Conservation (phyloP, 2,888 invertebrate genomes). For the Pycnomerus fuliginosus region DNA sequence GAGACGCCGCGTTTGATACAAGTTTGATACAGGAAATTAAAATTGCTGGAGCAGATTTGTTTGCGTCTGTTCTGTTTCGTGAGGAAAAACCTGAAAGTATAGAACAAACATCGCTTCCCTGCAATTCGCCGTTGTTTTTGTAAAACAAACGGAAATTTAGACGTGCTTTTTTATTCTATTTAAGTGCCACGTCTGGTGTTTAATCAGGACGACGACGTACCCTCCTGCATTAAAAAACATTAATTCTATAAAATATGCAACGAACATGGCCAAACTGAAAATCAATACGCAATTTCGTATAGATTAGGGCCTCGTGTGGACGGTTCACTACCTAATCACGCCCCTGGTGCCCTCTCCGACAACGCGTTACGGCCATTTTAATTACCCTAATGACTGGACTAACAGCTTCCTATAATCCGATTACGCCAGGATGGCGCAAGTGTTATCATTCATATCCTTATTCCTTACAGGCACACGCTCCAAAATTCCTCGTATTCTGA, state of each 20-base stretch:
- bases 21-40: constrained; percentile 16
- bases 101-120: constrained; percentile 4
- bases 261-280: constrained; percentile 22
- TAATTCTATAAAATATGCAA: constrained; percentile 9
- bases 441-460: constrained; percentile 30
- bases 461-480: too few species aligned
- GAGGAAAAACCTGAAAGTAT: constrained; percentile 1
- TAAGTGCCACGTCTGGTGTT: not conserved
- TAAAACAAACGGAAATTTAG: too few species aligned
- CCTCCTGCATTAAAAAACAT: constrained; percentile 3
- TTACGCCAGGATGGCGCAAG: constrained; percentile 33
- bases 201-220: constrained; percentile 1
- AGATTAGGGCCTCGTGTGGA: constrained; percentile 32
- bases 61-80: constrained; percentile 8
- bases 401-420: constrained; percentile 45
- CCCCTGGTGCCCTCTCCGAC: constrained; percentile 31
- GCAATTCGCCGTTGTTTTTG: constrained; percentile 6
- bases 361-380: constrained; percentile 40
- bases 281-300: constrained; percentile 35
- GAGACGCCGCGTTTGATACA: too few species aligned
- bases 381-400: constrained; percentile 45
- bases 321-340: constrained; percentile 34
- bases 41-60: constrained; percentile 14
- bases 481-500: too few species aligned
- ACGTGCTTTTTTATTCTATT: constrained; percentile 1